Evolutionary conservation across 2,888 invertebrate genomes (phyloP), one percentile per base, ranked within the genome.

Genomic region (Mythimna pallens): DNA sequence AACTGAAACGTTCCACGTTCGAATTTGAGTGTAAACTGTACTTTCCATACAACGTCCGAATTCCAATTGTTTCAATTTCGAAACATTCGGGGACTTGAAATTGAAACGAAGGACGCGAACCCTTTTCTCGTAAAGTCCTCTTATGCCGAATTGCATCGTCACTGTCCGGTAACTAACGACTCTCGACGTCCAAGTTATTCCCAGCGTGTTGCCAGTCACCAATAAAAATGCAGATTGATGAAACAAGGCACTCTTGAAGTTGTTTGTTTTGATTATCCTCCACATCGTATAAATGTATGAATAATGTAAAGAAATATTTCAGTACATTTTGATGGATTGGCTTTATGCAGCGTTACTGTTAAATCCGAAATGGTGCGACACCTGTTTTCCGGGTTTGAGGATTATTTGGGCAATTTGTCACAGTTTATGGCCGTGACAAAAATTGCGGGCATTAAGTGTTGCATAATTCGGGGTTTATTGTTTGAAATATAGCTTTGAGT

Each of bases 211-310:
- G 68, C 70, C 40, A 64, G 68, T 66, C 59, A 69, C 70, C 65
- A 66, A 81, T 81, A 74, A 78, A 81, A 59, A 69, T 81, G 70
- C 36, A 81, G 70, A 77, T 65, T 70, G 69, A 76, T 67, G 40
- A 54, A 57, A 52, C 40, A 64, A 68, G 57, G 36, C 52, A 70
- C 59, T 65, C 55, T 76, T 55, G 55, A 55, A 62, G 65, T 62
- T 68, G 65, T 72, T 80, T 71, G 63, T 81, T 73, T 80, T 57
- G 22, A 65, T 70, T 77, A 58, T 59, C 40, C 14, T 36, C 30
- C 6, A 50, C 58, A 40, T 14, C 25, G 50, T 52, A 70, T 54
- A 64, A 75, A 74, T 69, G 54, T 58, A 65, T 69, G 75, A 78
- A 80, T 75, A 66, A 79, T 76, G 55, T 65, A 61, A n/a, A 59